These are phyloP conservation scores for Phoxinus dragarum DNA, from an alignment of 2,797 vertebrate genomes.

Conservation along the genomic window DNA sequence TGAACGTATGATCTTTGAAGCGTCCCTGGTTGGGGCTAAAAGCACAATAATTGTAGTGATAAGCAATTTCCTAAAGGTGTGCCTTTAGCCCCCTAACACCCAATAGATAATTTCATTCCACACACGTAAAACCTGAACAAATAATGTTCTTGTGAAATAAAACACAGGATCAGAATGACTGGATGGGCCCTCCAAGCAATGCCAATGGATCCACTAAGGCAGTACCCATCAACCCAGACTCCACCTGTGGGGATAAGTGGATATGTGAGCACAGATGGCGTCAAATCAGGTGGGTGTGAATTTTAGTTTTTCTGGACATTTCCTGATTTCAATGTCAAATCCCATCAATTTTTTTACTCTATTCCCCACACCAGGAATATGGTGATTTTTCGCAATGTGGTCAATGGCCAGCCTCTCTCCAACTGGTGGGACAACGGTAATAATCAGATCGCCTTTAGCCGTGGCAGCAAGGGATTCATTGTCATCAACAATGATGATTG, in stretches of 20 bases:
- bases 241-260: constrained; percentile 83
- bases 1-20: background rate
- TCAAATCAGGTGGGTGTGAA: constrained; percentile 77
- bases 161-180: constrained; percentile 81
- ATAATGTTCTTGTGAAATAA: constrained; percentile 8
- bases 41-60: background rate
- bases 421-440: constrained; percentile 94
- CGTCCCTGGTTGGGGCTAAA: background rate
- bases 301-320: background rate
- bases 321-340: background rate
- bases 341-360: background rate
- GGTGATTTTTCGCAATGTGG: constrained; percentile 90
- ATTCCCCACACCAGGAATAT: constrained; percentile 83
- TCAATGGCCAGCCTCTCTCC: constrained; percentile 80
- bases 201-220: constrained; percentile 73
- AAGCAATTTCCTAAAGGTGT: background rate
- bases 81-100: background rate
- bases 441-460: constrained; percentile 93
- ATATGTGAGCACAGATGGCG: constrained; percentile 86
- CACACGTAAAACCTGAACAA: background rate
- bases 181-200: constrained; percentile 80
- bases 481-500: constrained; percentile 92
- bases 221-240: constrained; percentile 80
- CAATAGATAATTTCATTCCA: background rate
- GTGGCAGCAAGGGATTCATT: constrained; percentile 88